These are phyloP conservation scores for Peromyscus melanophrys DNA, from an alignment of 2,797 vertebrate species.

Conservation along the genomic window DNA sequence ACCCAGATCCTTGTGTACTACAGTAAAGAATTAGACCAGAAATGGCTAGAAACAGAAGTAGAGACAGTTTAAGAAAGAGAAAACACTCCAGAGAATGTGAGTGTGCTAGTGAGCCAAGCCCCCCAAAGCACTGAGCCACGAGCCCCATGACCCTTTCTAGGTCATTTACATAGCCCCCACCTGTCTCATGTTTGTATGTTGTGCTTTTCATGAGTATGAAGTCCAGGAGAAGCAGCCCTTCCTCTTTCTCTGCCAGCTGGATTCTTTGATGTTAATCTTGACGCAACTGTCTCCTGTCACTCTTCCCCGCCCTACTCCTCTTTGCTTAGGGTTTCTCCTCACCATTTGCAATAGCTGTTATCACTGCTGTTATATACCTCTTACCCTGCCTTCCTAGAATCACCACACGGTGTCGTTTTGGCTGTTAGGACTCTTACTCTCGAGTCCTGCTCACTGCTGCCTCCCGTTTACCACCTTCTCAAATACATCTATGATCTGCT, in stretches of 20 bases:
- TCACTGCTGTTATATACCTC: neutral
- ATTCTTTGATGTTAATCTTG: neutral
- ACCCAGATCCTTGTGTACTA: neutral
- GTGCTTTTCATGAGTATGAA: neutral
- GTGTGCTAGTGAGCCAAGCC: neutral
- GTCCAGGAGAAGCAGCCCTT: neutral
- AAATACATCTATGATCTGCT: neutral
- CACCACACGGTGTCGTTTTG: neutral
- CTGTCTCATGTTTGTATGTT: neutral
- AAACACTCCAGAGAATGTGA: neutral
- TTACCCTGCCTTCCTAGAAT: neutral
- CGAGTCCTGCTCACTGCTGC: neutral
- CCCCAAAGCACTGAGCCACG: no score
- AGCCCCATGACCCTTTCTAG: neutral
- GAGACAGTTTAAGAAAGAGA: neutral
- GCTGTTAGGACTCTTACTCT: neutral
- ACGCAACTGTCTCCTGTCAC: neutral
- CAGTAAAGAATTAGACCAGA: neutral
- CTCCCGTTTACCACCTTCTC: neutral
- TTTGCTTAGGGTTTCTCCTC: neutral
- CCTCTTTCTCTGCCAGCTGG: neutral
- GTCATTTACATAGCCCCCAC: neutral
- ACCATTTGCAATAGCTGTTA: neutral
- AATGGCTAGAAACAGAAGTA: neutral
- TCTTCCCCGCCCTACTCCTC: neutral